phyloP scores from a whole-genome alignment of 92 coral and sea anemone species.

The Heteractis magnifica region DNA sequence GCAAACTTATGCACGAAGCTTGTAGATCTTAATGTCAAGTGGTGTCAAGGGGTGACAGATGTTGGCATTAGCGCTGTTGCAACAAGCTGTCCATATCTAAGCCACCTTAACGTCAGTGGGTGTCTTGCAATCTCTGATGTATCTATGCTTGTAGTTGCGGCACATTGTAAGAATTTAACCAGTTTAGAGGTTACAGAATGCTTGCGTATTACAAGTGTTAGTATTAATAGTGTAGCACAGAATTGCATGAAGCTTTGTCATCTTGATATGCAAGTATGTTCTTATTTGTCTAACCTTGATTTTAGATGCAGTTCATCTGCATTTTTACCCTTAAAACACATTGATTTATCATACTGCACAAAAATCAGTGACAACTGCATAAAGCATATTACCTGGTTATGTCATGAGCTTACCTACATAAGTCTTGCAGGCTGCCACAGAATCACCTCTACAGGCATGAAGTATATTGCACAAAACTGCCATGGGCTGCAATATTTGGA shows the following conservation, averaged over 20 bases:
- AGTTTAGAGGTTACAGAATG: conserved; percentile 70
- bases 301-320: conserved; percentile 34
- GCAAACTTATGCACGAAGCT: neutral
- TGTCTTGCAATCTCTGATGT: conserved; percentile 78
- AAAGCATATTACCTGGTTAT: conserved; percentile 46
- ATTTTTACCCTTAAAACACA: conserved; percentile 40
- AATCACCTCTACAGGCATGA: conserved; percentile 66
- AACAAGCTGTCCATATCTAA: conserved; percentile 54
- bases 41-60: conserved; percentile 74
- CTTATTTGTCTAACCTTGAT: conserved; percentile 60
- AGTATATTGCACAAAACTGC: conserved; percentile 53
- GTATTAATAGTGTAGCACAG: conserved; percentile 68
- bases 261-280: conserved; percentile 85
- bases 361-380: conserved; percentile 69
- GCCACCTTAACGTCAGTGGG: conserved; percentile 70
- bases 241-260: conserved; percentile 53
- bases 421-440: conserved; percentile 84
- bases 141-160: conserved; percentile 62
- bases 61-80: conserved; percentile 68
- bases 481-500: conserved; percentile 58
- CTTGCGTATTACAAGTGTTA: conserved; percentile 58
- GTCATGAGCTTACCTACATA: conserved; percentile 51
- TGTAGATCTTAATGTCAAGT: neutral
- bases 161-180: conserved; percentile 51
- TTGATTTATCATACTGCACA: conserved; percentile 73